Evolutionary conservation across 1,140 invertebrate genomes (phyloP).

Genomic region (Probaryconus sp.): DNA sequence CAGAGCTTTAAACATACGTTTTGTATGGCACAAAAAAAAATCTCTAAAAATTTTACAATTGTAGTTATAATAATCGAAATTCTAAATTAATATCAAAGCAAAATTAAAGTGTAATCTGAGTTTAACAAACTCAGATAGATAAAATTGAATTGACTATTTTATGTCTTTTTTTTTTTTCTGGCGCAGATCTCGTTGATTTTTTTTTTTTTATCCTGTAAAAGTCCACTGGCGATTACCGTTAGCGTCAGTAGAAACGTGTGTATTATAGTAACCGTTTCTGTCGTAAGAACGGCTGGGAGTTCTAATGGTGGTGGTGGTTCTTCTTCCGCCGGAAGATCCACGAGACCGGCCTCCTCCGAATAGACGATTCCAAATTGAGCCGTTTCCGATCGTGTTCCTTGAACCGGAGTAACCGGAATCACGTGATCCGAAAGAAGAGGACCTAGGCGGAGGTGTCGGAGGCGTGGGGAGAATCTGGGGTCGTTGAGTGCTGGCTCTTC

Average conservation of each 20-base stretch:
- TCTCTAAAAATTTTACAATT: too few species aligned
- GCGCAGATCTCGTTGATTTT: constrained; percentile 1
- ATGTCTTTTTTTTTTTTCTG: neutral
- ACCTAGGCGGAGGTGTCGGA: constrained; percentile 69
- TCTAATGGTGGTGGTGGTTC: constrained; percentile 33
- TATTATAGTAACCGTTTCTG: constrained; percentile 63
- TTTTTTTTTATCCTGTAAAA: constrained; percentile 61
- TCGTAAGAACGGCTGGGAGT: constrained; percentile 35
- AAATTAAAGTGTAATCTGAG: too few species aligned
- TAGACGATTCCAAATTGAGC: constrained; percentile 66
- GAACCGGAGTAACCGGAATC: constrained; percentile 62
- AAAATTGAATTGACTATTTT: constrained; percentile 9
- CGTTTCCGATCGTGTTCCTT: constrained; percentile 66
- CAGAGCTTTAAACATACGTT: neutral
- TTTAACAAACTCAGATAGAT: neutral
- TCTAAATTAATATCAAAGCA: too few species aligned
- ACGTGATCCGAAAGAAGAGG: constrained; percentile 58
- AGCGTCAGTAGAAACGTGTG: constrained; percentile 63
- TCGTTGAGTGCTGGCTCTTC: constrained; percentile 44
- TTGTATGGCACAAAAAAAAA: neutral
- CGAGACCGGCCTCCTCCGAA: constrained; percentile 61
- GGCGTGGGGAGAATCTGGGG: constrained; percentile 36
- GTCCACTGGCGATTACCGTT: constrained; percentile 70
- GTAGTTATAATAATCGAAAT: too few species aligned
- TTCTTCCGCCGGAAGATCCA: constrained; percentile 34